phyloP scores from a whole-genome alignment of 2,797 vertebrate species.

The Microtus obscurus region DNA sequence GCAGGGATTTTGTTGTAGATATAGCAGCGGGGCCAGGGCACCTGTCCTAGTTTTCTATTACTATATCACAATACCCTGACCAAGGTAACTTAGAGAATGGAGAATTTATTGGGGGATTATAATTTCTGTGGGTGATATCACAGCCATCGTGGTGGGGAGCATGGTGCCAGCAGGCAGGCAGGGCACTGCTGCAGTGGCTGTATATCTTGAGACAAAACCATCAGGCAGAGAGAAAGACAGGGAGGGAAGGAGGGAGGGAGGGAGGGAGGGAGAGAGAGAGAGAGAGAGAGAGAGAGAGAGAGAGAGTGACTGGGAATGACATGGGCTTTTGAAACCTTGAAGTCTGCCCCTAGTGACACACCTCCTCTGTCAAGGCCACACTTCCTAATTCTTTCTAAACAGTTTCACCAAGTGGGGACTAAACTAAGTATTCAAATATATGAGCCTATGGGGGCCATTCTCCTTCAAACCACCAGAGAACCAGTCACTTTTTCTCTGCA shows the following conservation, averaged over 20 bases:
- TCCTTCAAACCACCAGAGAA: neutral
- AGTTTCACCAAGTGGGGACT: neutral
- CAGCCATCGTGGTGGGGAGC: too few relatives aligned
- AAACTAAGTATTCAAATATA: neutral
- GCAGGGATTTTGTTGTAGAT: neutral
- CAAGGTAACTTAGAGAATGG: neutral
- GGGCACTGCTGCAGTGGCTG: neutral
- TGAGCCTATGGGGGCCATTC: neutral
- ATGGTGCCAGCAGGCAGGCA: neutral
- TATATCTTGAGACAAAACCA: neutral
- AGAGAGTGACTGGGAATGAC: neutral
- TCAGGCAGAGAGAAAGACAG: neutral
- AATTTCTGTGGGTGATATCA: neutral
- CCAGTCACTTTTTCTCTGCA: neutral
- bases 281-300: neutral
- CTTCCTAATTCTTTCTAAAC: neutral
- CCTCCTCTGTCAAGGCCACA: neutral
- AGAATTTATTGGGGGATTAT: neutral
- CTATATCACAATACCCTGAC: neutral
- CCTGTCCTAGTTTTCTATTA: neutral
- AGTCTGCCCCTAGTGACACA: neutral
- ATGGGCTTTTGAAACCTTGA: neutral
- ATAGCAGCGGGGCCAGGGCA: neutral
- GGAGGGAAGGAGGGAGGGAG: accelerated
- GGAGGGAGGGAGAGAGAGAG: too few relatives aligned